Base-by-base conservation (phyloP, 2,797 vertebrate genomes). In the Kryptolebias ocellatus region DNA sequence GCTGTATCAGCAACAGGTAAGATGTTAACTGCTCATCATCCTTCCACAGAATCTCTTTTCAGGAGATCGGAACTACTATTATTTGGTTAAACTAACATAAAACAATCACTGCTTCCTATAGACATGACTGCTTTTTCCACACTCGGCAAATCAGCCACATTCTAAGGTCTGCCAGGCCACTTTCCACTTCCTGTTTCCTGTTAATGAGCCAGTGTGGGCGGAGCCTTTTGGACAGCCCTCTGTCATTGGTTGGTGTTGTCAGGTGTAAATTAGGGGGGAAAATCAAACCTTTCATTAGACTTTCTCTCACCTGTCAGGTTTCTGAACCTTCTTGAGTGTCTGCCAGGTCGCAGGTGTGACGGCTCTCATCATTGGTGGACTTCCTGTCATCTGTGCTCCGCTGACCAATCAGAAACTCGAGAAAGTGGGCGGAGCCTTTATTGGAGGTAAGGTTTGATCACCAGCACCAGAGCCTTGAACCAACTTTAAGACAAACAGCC, bases 291-390 rank as follows among this genome's bases (percentile, higher is more conserved):
- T 5, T 50, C 8, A 39, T 15, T 14, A 11, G 8, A 37, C 4
- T 15, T 27, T 5, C n/a, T 3, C 11, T 1, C 1, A 0, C 53
- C 6, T 34, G 7, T 56, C 64, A 87, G 88, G 83, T 4, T 87
- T 78, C 4, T 82, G 81, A 51, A 87, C 85, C 7, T 87, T 87
- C 77, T 88, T 86, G 88, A 86, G 84, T 79, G 70, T 84, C 72
- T 90, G 88, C 68, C 80, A 88, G 0, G 10, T 80, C 4, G 0
- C 42, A 9, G 83, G 78, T 2, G 50, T 70, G 52, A 37, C 5
- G 0, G 42, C 67, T 0, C 10, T 83, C 0, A 0, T 65, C 27
- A 4, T 27, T 0, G 86, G 88, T 15, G 78, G 69, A 17, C 78
- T 86, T 2, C 2, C 75, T 0, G 55, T 64, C 14, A 27, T 86